These are phyloP conservation scores for Oxyruncus cristatus DNA, from an alignment of 2,113 vertebrate species.

Conservation along the genomic window DNA sequence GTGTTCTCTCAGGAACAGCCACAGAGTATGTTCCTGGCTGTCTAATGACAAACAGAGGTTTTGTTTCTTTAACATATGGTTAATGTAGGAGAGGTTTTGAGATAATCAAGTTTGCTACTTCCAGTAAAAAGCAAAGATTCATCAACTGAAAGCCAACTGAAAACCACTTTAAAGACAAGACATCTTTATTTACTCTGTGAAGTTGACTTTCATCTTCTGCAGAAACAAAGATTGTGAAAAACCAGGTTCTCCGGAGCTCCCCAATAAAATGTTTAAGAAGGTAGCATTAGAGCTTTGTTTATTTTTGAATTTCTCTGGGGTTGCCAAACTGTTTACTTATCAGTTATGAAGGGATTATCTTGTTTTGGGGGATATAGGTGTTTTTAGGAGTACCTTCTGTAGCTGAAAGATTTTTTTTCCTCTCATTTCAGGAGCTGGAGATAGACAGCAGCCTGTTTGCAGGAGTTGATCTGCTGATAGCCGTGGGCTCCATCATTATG, in stretches of 20 bases:
- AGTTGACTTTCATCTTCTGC: neutral
- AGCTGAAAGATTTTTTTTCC: neutral
- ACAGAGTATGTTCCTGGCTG: neutral
- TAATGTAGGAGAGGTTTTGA: neutral
- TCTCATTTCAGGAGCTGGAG: slow-evolving; percentile 8
- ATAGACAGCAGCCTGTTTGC: neutral
- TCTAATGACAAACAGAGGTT: slow-evolving; percentile 13
- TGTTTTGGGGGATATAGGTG: neutral
- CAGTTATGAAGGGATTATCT: neutral
- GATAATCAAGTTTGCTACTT: neutral
- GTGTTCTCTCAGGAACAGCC: neutral
- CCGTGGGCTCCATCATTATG: slow-evolving; percentile 80
- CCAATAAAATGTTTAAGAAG: neutral
- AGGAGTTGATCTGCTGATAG: slow-evolving; percentile 68
- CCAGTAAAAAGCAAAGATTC: neutral
- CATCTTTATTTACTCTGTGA: neutral
- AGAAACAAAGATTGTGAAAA: neutral
- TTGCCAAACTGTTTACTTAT: neutral
- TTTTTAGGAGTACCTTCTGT: neutral
- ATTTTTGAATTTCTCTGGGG: neutral
- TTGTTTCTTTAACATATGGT: neutral
- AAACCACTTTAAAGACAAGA: neutral
- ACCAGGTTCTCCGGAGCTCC: neutral
- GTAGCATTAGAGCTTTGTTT: neutral
- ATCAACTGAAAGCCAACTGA: neutral